Evolutionary conservation across 64 coral and sea anemone genomes (phyloP), one percentile per base, ranked within the genome.

Genomic region (Hydrozoanthus tunicans): DNA sequence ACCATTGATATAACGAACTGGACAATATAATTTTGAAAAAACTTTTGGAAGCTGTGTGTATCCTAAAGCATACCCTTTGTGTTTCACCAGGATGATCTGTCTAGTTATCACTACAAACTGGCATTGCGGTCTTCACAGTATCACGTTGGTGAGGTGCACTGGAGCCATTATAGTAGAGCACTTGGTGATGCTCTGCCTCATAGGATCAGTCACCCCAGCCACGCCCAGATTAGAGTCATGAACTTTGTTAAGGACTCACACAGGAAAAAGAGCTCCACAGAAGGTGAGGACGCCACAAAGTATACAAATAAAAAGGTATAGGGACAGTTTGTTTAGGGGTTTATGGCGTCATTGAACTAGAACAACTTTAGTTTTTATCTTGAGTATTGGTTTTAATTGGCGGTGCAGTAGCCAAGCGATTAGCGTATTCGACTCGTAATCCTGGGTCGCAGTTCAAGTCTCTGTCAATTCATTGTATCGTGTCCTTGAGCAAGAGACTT

Each of bases 101-200:
- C 82, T 1, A 75, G 92, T 53, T 94, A 91, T 32, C 96, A 99
- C 80, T 99, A 95, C 78, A 99, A 99, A 88, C 92, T 99, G 24
- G 91, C 94, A 67, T 80, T 99, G 11, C 91, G 90, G 13, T 81
- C 92, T 32, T 93, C 93, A 80, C 81, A 90, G 58, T 94, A 95
- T 53, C 96, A 99, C 51, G 78, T 71, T 3, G 96, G 90, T 52
- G 96, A 99, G 59, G 84, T 89, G 17, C 94, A 94, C 59, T 99
- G 94, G 96, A 81, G 79, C 52, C 77, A 91, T 43, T 95, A 90
- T 84, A 91, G 79, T 10, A 77, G 53, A 5, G 95, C 96, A 62
- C 86, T 95, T n/a, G 58, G 90, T 4, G 78, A 90, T 6, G 17
- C 71, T 17, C 83, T 99, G 6, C 97, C 97, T 0, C 91, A 90